These are phyloP conservation scores for Carettochelys insculpta DNA, from an alignment of 2,113 vertebrate genomes.

Conservation along the genomic window DNA sequence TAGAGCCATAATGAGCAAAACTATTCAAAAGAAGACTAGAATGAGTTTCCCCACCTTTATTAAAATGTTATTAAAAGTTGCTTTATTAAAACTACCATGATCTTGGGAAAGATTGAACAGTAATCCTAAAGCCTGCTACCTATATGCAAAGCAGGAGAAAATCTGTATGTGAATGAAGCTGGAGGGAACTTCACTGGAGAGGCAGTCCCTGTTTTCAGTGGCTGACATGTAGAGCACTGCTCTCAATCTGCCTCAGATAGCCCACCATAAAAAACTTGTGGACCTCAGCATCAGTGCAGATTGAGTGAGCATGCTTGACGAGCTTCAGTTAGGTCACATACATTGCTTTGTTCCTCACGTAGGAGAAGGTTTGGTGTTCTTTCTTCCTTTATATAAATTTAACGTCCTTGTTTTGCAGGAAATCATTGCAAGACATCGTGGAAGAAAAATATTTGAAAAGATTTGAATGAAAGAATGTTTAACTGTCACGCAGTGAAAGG, in stretches of 20 bases:
- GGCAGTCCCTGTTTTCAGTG: neutral
- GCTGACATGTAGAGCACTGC: neutral
- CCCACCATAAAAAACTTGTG: neutral
- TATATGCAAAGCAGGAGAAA: slow-evolving; percentile 1
- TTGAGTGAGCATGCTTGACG: neutral
- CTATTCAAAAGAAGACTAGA: neutral
- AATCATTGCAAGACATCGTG: neutral
- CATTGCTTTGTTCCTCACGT: neutral
- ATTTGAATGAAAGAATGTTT: neutral
- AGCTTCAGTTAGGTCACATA: too few relatives aligned
- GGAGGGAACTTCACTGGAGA: neutral
- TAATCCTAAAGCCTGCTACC: slow-evolving; percentile 33
- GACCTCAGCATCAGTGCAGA: neutral
- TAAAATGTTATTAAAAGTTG: too few relatives aligned
- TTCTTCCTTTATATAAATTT: neutral
- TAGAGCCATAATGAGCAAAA: neutral
- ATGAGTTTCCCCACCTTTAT: neutral
- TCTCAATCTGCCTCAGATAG: neutral
- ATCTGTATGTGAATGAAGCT: slow-evolving; percentile 25
- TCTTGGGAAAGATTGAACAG: neutral
- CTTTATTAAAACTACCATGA: neutral
- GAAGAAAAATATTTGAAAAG: neutral
- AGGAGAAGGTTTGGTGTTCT: neutral
- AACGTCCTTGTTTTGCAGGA: neutral
- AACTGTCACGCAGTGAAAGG: neutral